Percentiles rank a stretch among this genome's conserved stretches.
Conservation (phyloP, 2,113 vertebrate species). For the Ptilorrhoa leucosticta region DNA sequence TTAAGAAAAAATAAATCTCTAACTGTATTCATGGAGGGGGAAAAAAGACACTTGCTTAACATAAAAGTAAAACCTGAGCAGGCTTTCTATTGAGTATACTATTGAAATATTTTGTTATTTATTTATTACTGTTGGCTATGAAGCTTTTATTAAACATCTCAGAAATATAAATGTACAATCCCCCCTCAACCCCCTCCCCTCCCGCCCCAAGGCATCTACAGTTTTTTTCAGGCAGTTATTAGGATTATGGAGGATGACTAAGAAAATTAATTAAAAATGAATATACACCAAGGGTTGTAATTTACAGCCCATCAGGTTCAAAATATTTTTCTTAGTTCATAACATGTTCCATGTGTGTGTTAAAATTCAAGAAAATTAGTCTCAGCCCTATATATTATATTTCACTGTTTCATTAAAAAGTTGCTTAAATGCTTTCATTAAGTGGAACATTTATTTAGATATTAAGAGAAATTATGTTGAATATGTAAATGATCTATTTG, state of each 20-base stretch:
- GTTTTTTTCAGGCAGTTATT: background rate
- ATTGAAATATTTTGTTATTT: background rate
- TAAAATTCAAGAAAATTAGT: constrained; percentile 25
- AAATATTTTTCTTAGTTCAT: constrained; percentile 35
- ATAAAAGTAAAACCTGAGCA: background rate
- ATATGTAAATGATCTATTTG: constrained; percentile 57
- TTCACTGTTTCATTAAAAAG: constrained; percentile 59
- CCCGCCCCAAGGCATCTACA: background rate
- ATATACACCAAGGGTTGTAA: constrained; percentile 30
- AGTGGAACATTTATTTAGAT: constrained; percentile 39
- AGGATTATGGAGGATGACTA: background rate
- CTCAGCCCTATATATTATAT: constrained; percentile 24
- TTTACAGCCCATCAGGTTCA: constrained; percentile 17
- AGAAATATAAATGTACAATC: background rate
- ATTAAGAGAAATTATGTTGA: constrained; percentile 51
- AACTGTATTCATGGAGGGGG: background rate
- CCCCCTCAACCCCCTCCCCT: rapidly evolving
- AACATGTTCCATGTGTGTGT: background rate
- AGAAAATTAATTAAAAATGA: constrained; percentile 45
- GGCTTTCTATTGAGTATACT: background rate
- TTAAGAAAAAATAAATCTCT: background rate
- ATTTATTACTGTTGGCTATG: background rate
- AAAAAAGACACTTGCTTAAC: background rate
- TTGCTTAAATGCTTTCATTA: constrained; percentile 50
- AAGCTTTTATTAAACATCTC: background rate